Percentiles rank a stretch among this genome's conserved stretches.
Evolutionary conservation across 2,797 vertebrate species (phyloP).

Genomic region (Trachops cirrhosus): DNA sequence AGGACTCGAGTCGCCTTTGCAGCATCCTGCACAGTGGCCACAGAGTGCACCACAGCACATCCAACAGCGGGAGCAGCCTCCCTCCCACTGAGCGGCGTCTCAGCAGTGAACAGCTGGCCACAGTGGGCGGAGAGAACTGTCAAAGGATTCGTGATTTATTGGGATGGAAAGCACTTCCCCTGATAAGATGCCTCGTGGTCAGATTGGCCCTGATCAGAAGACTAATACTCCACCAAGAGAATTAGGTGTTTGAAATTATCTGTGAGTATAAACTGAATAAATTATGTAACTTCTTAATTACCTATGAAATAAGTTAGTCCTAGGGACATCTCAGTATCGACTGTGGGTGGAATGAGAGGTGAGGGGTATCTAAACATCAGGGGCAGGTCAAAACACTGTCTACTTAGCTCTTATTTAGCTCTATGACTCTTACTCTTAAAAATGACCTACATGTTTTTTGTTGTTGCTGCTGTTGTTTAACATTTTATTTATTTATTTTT

Average conservation of each 20-base stretch:
- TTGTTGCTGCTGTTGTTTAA: neutral
- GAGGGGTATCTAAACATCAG: neutral
- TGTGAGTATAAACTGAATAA: neutral
- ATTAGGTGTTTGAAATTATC: neutral
- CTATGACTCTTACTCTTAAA: neutral
- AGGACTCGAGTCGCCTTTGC: neutral
- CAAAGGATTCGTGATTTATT: neutral
- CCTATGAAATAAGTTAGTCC: neutral
- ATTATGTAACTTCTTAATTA: neutral
- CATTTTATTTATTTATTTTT: neutral
- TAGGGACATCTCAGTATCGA: neutral
- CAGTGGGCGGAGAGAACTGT: rapidly evolving
- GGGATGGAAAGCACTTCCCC: neutral
- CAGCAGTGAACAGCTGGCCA: neutral
- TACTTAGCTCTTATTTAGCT: neutral
- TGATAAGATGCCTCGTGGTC: neutral
- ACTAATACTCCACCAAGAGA: neutral
- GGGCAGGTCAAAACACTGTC: neutral
- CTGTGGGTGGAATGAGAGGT: neutral
- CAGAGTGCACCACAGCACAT: neutral
- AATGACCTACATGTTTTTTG: neutral
- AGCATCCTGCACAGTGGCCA: rapidly evolving
- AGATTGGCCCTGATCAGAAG: neutral
- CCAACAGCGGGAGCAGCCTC: neutral
- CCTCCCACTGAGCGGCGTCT: neutral